Evolutionary conservation across 2,888 invertebrate genomes (phyloP), one percentile per base, ranked within the genome.

Genomic region (Endomychus coccineus): DNA sequence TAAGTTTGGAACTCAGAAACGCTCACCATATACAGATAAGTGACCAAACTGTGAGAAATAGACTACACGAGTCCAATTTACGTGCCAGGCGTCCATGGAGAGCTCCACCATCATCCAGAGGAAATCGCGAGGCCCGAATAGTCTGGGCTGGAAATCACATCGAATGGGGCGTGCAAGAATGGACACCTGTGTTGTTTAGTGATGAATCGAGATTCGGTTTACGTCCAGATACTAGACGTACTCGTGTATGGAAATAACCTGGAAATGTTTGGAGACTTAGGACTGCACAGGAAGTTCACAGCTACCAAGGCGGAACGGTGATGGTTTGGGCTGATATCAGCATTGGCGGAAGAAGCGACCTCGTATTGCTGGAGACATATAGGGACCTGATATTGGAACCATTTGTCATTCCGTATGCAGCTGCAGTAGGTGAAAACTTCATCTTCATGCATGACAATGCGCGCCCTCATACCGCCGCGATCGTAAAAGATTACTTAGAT

Each of bases 401-500:
- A 9, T 10, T 16, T 17, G 37, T 42, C n/a, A 12, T 43, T 33
- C 33, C 37, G 16, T 29, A 29, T 37, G 37, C 40, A 5, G 28
- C 17, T 27, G 10, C 7, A 34, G 16, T 35, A 13, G 43, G 40
- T 10, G 34, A 9, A 13, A 5, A 44, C 22, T 45, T 44, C 22
- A 16, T 38, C 12, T 25, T 45, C n/a, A 39, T 45, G 27, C 44
- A 45, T 11, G 43, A 45, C 28, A 45, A 45, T 39, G 44, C 44
- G 9, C 34, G 37, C 3, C 36, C 44, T 24, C 39, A 45, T 19
- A 24, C 13, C 21, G 32, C 36, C 12, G 14, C 23, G 10, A n/a
- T 10, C 15, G 27, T 35, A 21, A 15, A n/a, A 7, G 16, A 32
- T 9, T 40, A 21, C 17, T 19, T 40, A 11, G 32, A 33, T 16